Base-by-base conservation (phyloP, 2,888 invertebrate species). In the Cataglyphis rosenhaueri region DNA sequence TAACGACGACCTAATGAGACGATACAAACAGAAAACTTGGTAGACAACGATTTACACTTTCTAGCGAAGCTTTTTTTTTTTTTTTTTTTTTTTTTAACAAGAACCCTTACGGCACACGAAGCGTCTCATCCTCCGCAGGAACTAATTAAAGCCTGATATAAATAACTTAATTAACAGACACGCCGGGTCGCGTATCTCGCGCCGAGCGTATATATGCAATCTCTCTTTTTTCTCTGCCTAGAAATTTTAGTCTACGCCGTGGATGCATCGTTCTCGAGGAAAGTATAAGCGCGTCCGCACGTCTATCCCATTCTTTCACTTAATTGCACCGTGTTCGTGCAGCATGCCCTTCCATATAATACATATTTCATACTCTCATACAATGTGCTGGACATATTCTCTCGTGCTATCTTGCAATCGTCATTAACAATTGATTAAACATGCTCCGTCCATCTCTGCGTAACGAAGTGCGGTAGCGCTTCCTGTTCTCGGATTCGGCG, bases 271-370 rank as follows among this genome's bases (percentile, higher is more conserved):
- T 70, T 55, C 52, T 52, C 73, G 64, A 79, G 81, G 70, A 74
- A 83, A 83, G 64, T 83, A 35, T 35, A 83, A 86, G 76, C 74
- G 52, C 65, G 85, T 68, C 79, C 83, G 84, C 86, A 87, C 73
- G 84, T 86, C 32, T 59, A 79, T 78, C 83, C 75, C 84, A 90
- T 86, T 88, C 86, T 87, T 87, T 84, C 75, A 78, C 79, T 83
- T 89, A 90, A 90, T 90, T 86, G 85, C 52, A 21, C 44, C 70
- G 76, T 81, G 84, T 86, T 85, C 81, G 84, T 70, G 61, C 32
- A 29, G 35, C 55, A 10, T 65, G 81, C 55, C n/a, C 52, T 64
- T 55, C 21, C 41, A 25, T 21, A 74, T 44, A 64, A 52, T 25
- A 52, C 52, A 52, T 52, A 59, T 78, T 68, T 78, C 32, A 68